These are phyloP conservation scores for Pygoscelis antarcticus DNA, from an alignment of 2,113 vertebrate species.

Conservation along the genomic window DNA sequence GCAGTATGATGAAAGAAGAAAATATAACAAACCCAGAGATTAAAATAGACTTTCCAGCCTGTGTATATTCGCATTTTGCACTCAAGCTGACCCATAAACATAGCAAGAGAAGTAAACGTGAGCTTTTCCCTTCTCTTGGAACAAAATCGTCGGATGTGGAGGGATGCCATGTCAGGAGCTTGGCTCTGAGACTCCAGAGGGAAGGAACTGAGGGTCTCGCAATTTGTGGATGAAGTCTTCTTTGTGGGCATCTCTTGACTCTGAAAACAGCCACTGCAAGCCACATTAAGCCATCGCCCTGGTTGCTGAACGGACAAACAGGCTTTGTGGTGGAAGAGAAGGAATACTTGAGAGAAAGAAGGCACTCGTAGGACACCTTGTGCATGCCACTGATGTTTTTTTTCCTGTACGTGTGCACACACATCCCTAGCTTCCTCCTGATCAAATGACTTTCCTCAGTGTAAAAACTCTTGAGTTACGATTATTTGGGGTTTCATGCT, in stretches of 20 bases:
- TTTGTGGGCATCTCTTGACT: not conserved
- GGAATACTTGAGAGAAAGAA: not conserved
- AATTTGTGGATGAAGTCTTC: not conserved
- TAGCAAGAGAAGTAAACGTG: not conserved
- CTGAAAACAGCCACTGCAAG: not conserved
- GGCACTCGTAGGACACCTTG: not conserved
- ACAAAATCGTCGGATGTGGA: accelerated
- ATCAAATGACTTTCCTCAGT: not conserved
- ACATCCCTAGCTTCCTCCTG: not conserved
- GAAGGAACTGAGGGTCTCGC: not conserved
- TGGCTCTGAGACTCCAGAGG: not conserved
- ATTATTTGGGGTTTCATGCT: not conserved
- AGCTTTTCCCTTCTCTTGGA: not conserved
- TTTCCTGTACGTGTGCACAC: not conserved
- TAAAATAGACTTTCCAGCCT: constrained; percentile 52
- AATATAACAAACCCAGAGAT: constrained; percentile 55
- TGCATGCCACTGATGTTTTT: not conserved
- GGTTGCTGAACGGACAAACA: not conserved
- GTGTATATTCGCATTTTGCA: not conserved
- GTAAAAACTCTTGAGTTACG: not conserved
- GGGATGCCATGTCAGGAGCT: not conserved
- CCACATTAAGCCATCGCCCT: not conserved
- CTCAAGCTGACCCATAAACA: constrained; percentile 21
- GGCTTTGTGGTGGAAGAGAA: not conserved
- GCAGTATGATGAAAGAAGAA: constrained; percentile 70